Evolutionary conservation across 2,113 vertebrate genomes (phyloP), one percentile per base, ranked within the genome.

Genomic region (Antigone vipio): DNA sequence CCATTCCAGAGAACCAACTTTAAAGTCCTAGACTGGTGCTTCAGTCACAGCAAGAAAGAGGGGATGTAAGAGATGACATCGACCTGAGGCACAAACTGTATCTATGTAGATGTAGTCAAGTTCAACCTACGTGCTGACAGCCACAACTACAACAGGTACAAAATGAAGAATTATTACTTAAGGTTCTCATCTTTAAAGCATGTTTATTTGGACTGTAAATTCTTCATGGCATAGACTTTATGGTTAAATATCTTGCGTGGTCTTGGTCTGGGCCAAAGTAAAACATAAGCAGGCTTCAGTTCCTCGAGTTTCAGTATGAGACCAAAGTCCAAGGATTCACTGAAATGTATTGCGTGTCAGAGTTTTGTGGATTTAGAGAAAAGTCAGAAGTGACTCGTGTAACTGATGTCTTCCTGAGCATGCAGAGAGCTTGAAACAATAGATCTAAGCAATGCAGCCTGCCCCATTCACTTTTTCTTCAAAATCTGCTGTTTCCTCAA

Each of bases 391-490:
- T 38, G 64, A 32, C 38, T 93, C 12, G 72, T 72, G 85, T 62
- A 91, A 96, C 75, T 22, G 50, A 88, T 68, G 79, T 60, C 79
- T 94, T 90, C 93, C 91, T 92, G 95, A 94, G 86, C 66, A 10
- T 78, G 88, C 83, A 94, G 88, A 96, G 95, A 94, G 85, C 83
- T 76, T 84, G 93, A 64, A 93, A 96, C 95, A 96, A 96, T 89
- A 92, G 91, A 77, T 92, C 88, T 90, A 40, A 87, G 60, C 81
- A 47, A 44, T 8, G 34, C 64, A 93, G 22, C 2, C 49, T 81
- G 85, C 73, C 66, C 72, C 91, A 93, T 76, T 97, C 94, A 95
- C 96, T 94, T 96, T 89, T 93, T 26, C 79, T 89, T 35, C 66
- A 74, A 67, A 77, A 82, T 81, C 52, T 42, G 83, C 76, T 32